Evolutionary conservation across 2,888 invertebrate species (phyloP).

Genomic region (Acronicta alni): DNA sequence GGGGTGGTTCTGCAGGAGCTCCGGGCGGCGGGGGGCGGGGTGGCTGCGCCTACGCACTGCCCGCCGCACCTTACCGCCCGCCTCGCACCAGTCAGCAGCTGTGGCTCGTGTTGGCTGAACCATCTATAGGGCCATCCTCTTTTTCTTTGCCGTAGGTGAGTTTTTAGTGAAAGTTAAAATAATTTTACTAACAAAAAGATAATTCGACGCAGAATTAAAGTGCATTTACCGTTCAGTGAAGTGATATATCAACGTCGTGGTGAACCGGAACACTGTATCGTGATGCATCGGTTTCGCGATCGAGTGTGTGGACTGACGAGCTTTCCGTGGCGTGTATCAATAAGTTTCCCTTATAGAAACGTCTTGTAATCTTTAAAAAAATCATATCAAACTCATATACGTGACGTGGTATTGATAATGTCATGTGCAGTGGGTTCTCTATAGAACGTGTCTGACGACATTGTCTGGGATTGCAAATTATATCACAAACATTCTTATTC

Average conservation of each 20-base stretch:
- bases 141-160: constrained; percentile 87
- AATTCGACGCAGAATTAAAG: constrained; percentile 53
- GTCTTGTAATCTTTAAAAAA: constrained; percentile 21
- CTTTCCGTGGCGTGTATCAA: constrained; percentile 40
- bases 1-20: constrained; percentile 46
- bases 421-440: constrained; percentile 21
- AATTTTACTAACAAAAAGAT: constrained; percentile 67
- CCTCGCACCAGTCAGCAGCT: constrained; percentile 87
- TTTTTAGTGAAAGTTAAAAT: constrained; percentile 70
- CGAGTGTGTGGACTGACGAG: constrained; percentile 50
- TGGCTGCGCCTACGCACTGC: constrained; percentile 79
- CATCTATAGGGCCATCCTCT: constrained; percentile 88
- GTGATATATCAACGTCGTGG: constrained; percentile 73
- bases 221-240: constrained; percentile 78
- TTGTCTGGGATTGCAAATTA: constrained; percentile 4
- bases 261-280: constrained; percentile 59
- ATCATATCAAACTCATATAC: constrained; percentile 3
- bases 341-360: constrained; percentile 49
- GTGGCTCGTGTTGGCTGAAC: constrained; percentile 91
- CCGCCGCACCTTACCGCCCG: constrained; percentile 87
- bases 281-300: constrained; percentile 63
- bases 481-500: too few species aligned
- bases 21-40: constrained; percentile 60
- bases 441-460: constrained; percentile 8
- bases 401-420: constrained; percentile 35